phyloP scores from a whole-genome alignment of 2,888 invertebrate genomes.

The Eupithecia centaureata region DNA sequence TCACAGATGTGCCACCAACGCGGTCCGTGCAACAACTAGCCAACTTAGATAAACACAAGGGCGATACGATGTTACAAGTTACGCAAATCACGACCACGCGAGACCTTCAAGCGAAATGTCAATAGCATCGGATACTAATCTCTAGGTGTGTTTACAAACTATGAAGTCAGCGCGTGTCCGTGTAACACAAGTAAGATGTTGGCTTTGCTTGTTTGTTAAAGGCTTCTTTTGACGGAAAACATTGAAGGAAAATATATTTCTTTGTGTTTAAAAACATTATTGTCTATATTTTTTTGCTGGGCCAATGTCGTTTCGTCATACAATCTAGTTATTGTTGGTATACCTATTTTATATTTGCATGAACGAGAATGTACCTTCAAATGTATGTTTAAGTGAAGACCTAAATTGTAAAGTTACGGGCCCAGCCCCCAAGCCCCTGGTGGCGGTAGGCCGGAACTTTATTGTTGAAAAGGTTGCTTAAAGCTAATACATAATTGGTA shows the following conservation, averaged over 20 bases:
- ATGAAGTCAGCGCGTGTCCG: slow-evolving; percentile 2
- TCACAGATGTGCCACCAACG: background rate
- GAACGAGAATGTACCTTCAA: background rate
- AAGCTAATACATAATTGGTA: no score
- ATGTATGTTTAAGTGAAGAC: background rate
- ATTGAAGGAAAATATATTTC: background rate
- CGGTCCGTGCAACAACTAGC: background rate
- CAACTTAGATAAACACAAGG: slow-evolving; percentile 11
- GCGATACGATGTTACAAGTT: slow-evolving; percentile 46
- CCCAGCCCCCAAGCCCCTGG: no score
- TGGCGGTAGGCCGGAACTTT: no score
- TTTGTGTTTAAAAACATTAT: background rate
- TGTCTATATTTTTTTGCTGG: background rate
- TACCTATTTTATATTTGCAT: background rate
- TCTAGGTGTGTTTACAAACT: slow-evolving; percentile 49
- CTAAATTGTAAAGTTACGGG: no score
- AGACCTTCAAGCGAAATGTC: slow-evolving; percentile 81
- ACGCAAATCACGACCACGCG: slow-evolving; percentile 78
- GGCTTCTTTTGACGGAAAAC: no score
- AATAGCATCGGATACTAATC: slow-evolving; percentile 67
- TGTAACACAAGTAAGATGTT: background rate
- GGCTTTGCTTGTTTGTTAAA: slow-evolving; percentile 4
- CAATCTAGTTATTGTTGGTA: background rate
- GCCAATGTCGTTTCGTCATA: background rate
- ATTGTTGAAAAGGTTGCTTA: no score